Evolutionary conservation across 2,888 invertebrate species (phyloP), one percentile per base, ranked within the genome.

Genomic region (Scelioninae gen. 2): DNA sequence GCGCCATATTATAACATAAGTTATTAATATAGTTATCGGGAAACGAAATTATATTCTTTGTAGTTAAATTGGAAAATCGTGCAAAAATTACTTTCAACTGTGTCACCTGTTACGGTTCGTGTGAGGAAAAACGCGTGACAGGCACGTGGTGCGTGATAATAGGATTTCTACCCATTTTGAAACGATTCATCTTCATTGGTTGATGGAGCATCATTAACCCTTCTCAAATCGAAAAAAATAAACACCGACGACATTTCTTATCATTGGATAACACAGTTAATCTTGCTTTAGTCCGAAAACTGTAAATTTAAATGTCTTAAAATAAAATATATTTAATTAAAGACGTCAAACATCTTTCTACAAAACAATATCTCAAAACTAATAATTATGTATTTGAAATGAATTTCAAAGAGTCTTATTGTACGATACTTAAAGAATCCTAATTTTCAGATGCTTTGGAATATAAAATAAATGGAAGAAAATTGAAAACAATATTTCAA

Each of bases 1-100:
- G 67, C 72, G 72, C 72, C 72, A 61, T 41, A 61, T 67, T 60
- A 61, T 67, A 73, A 73, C 72, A 58, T 15, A 60, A 16, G n/a
- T 5, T 33, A 45, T 61, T 53, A 22, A 43, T 58, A 46, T 33
- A 28, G 31, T 46, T 46, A 37, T 9, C 46, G 5, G 31, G 55
- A 33, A 35, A 2, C 15, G 41, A 22, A 22, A 55, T 50, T 50
- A 25, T 45, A 35, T 19, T 22, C 11, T 41, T 50, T 46, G 31
- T 53, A 55, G 11, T 61, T 33, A 18, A 53, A 63, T 19, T 31
- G 18, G 31, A 33, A 50, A 52, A 35, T 39, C 31, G 52, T 63
- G 64, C 58, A 64, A 50, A 16, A 58, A 70, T 31, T 57, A 57
- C 39, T 64, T 60, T 65, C 39, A 65, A 72, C 65, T 60, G 50